These are phyloP conservation scores for Chrysopa pallens DNA, from an alignment of 1,140 invertebrate species.

Conservation along the genomic window DNA sequence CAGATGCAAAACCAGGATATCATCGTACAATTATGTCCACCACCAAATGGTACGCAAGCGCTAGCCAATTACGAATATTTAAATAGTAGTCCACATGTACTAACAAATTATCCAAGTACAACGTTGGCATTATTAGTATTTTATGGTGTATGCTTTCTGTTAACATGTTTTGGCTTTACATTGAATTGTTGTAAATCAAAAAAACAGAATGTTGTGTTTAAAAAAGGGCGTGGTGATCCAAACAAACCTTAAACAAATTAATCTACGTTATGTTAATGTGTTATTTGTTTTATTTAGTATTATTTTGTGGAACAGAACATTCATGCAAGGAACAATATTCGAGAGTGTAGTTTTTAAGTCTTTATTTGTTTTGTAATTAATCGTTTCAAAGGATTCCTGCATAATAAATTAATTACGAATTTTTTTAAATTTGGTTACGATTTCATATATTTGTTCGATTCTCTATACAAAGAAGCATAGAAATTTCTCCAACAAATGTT, in stretches of 20 bases:
- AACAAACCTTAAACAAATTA: neutral
- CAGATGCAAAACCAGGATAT: constrained; percentile 65
- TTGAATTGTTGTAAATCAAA: constrained; percentile 29
- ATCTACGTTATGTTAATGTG: neutral
- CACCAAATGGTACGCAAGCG: constrained; percentile 54
- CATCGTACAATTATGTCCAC: constrained; percentile 60
- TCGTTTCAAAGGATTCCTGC: too few relatives aligned
- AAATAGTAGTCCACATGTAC: constrained; percentile 13
- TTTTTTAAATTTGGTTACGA: too few relatives aligned
- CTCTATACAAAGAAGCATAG: too few relatives aligned
- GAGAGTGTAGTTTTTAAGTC: too few relatives aligned
- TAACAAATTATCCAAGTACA: constrained; percentile 29
- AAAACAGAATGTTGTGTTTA: neutral
- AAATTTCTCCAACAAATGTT: too few relatives aligned
- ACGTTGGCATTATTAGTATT: constrained; percentile 34
- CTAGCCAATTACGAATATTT: constrained; percentile 37
- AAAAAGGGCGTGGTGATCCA: neutral
- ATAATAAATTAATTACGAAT: too few relatives aligned
- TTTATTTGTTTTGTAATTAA: too few relatives aligned
- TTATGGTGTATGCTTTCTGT: constrained; percentile 34
- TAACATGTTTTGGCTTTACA: constrained; percentile 34
- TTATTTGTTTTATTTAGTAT: neutral
- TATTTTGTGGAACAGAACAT: too few relatives aligned
- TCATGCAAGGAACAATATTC: too few relatives aligned
- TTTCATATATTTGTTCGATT: too few relatives aligned